Evolutionary conservation across 2,113 vertebrate genomes (phyloP).

Genomic region (Mustela nigripes): DNA sequence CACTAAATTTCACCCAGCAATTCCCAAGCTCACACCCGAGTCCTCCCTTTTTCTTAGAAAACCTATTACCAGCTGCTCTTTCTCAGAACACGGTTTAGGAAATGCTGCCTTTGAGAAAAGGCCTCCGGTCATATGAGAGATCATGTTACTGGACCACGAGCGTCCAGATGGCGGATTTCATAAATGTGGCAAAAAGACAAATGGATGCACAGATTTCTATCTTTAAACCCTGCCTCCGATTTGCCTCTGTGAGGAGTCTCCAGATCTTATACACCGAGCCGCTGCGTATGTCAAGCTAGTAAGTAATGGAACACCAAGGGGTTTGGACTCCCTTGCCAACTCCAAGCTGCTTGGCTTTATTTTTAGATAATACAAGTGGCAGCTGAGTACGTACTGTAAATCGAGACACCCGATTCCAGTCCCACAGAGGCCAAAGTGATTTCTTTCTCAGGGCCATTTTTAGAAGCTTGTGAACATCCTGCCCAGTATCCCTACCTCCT

Average conservation of each 20-base stretch:
- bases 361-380: conserved; percentile 71
- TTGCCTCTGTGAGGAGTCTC: conserved; percentile 18
- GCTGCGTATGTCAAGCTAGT: neutral
- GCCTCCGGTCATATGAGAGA: neutral
- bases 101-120: conserved; percentile 59
- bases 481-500: neutral
- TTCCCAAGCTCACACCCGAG: neutral
- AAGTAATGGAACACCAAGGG: neutral
- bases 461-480: conserved; percentile 36
- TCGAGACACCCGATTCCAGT: neutral
- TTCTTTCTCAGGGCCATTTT: conserved; percentile 59
- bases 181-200: conserved; percentile 30
- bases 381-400: conserved; percentile 53
- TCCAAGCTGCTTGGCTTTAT: conserved; percentile 54
- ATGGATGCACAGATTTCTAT: conserved; percentile 46
- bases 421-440: conserved; percentile 63
- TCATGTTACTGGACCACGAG: conserved; percentile 32
- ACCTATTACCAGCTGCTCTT: conserved; percentile 52
- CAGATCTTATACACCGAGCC: neutral
- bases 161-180: conserved; percentile 54
- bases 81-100: conserved; percentile 45
- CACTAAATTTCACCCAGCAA: neutral
- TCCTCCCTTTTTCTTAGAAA: conserved; percentile 63
- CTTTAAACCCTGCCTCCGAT: conserved; percentile 69
- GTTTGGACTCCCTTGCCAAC: conserved; percentile 6